These are phyloP conservation scores for Idaea biselata DNA, from an alignment of 2,888 invertebrate genomes.

Conservation along the genomic window DNA sequence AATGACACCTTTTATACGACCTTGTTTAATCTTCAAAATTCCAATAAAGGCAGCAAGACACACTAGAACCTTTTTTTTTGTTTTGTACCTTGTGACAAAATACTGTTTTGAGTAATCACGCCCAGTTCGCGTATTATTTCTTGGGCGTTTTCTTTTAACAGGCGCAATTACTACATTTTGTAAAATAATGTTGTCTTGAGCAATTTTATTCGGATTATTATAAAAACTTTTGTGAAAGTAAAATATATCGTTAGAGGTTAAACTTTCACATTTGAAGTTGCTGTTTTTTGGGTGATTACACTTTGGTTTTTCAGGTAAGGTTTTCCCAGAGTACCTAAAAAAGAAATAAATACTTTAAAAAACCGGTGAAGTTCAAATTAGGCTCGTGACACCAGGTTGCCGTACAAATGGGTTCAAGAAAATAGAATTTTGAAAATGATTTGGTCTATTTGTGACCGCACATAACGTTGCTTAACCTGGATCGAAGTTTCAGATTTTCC, in stretches of 20 bases:
- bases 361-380: not conserved
- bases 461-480: too few relatives aligned
- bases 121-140: not conserved
- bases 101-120: not conserved
- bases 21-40: conserved; percentile 25
- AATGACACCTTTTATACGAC: conserved; percentile 25
- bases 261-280: not conserved
- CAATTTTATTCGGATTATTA: not conserved
- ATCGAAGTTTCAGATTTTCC: too few relatives aligned
- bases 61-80: conserved; percentile 22
- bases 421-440: too few relatives aligned
- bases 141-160: not conserved
- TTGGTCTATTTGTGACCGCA: too few relatives aligned
- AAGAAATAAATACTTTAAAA: too few relatives aligned
- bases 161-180: not conserved
- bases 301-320: not conserved
- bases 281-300: not conserved
- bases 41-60: conserved; percentile 23
- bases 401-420: too few relatives aligned
- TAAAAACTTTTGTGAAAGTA: not conserved
- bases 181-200: not conserved
- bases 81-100: not conserved
- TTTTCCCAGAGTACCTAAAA: not conserved
- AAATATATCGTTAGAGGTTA: not conserved
- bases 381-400: too few relatives aligned